Evolutionary conservation across 1,140 invertebrate genomes (phyloP).

Genomic region (Aleiodes sp.): DNA sequence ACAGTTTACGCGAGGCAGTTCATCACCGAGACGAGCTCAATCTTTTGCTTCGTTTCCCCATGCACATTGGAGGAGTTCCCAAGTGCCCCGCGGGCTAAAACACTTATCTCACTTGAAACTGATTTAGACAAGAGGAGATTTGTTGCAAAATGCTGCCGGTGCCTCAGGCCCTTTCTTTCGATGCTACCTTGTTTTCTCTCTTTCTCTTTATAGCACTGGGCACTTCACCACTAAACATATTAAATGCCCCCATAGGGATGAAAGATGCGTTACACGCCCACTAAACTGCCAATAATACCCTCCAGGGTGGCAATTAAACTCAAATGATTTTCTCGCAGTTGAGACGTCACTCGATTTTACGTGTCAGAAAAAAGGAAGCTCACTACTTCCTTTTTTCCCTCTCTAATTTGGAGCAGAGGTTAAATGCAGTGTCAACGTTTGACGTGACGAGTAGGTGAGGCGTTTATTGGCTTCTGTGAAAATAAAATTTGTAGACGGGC

Average conservation of each 20-base stretch:
- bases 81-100: slow-evolving; percentile 40
- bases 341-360: slow-evolving; percentile 1
- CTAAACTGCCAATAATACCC: slow-evolving; percentile 47
- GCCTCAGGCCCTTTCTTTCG: slow-evolving; percentile 30
- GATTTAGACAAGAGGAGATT: slow-evolving; percentile 64
- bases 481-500: slow-evolving; percentile 37
- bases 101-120: slow-evolving; percentile 61
- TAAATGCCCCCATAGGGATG: too few species aligned
- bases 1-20: neutral
- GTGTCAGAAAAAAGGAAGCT: neutral
- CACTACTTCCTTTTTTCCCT: neutral
- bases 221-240: too few species aligned
- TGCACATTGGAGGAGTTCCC: neutral
- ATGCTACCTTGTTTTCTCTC: slow-evolving; percentile 20
- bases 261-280: slow-evolving; percentile 38
- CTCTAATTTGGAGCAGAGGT: neutral
- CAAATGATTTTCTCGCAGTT: slow-evolving; percentile 30
- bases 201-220: neutral
- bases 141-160: slow-evolving; percentile 52
- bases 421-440: slow-evolving; percentile 9
- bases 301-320: slow-evolving; percentile 41
- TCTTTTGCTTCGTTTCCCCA: neutral
- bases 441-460: neutral
- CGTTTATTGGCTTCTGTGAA: slow-evolving; percentile 50
- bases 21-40: neutral